Evolutionary conservation across 2,113 vertebrate genomes (phyloP).

Genomic region (Gadus chalcogrammus): DNA sequence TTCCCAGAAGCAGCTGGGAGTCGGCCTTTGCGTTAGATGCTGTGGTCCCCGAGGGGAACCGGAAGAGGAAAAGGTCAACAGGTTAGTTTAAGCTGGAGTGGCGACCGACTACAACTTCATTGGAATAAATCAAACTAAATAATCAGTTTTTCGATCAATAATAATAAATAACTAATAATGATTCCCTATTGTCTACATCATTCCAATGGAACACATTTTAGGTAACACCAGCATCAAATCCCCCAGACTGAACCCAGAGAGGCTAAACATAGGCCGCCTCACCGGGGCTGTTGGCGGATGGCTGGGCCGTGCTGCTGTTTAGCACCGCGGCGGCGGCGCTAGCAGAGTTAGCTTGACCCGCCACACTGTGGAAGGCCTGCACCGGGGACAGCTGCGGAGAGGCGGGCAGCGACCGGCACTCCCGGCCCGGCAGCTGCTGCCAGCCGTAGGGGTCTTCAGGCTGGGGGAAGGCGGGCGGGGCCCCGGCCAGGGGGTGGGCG

Average conservation of each 20-base stretch:
- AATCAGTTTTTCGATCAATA: too few relatives aligned
- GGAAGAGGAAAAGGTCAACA: too few relatives aligned
- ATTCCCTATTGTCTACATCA: too few relatives aligned
- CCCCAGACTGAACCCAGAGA: too few relatives aligned
- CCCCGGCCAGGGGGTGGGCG: conserved; percentile 42
- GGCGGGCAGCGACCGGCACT: conserved; percentile 86
- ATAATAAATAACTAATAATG: too few relatives aligned
- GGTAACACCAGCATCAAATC: too few relatives aligned
- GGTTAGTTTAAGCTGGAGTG: too few relatives aligned
- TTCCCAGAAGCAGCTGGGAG: conserved; percentile 51
- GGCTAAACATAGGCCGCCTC: conserved; percentile 2
- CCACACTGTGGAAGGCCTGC: conserved; percentile 54
- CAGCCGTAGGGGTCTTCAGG: conserved; percentile 57
- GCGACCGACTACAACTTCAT: too few relatives aligned
- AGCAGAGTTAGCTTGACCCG: conserved; percentile 16
- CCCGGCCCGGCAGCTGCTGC: conserved; percentile 77
- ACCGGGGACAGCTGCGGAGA: conserved; percentile 82
- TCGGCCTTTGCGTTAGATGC: conserved; percentile 63
- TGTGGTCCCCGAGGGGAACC: conserved; percentile 3
- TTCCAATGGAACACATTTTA: too few relatives aligned
- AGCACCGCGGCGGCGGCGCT: conserved; percentile 24
- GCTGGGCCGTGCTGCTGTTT: conserved; percentile 46
- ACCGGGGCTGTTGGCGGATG: conserved; percentile 61
- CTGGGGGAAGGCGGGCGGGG: conserved; percentile 19
- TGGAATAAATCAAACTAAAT: too few relatives aligned